Percentiles rank a stretch among this genome's conserved stretches.
These are phyloP conservation scores for Eretmocerus hayati DNA, from an alignment of 2,888 invertebrate genomes.

Conservation along the genomic window DNA sequence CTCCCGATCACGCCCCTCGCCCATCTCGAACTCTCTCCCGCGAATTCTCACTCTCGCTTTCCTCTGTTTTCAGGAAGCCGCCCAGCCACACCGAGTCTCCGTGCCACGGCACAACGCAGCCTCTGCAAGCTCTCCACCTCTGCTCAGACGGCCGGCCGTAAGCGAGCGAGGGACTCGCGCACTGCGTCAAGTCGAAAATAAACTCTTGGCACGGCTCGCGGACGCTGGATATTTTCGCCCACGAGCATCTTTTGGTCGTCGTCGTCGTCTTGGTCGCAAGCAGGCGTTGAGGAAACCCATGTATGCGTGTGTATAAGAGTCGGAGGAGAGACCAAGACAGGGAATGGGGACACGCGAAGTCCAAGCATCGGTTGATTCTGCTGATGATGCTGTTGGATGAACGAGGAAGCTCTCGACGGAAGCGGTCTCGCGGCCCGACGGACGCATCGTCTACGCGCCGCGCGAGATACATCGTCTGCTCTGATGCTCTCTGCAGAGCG, in stretches of 20 bases:
- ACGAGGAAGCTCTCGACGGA: no score
- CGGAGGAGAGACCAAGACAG: no score
- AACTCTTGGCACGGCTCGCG: constrained; percentile 19
- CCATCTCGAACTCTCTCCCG: no score
- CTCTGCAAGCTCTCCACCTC: background rate
- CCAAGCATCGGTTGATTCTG: no score
- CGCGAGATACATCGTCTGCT: no score
- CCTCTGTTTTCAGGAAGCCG: constrained; percentile 14
- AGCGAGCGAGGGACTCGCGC: background rate
- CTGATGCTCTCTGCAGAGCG: constrained; percentile 13
- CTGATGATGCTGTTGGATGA: no score
- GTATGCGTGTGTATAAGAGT: no score
- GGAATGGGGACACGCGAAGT: constrained; percentile 17
- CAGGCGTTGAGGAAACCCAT: no score
- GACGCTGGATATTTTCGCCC: constrained; percentile 17
- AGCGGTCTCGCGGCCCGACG: constrained; percentile 5
- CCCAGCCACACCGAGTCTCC: constrained; percentile 1
- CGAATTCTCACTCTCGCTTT: background rate
- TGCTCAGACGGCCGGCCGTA: background rate
- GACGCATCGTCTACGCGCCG: constrained; percentile 2
- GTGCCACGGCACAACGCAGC: background rate
- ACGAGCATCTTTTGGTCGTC: no score
- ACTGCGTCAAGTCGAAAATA: no score
- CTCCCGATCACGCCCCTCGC: no score
- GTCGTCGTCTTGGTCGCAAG: no score